phyloP scores from a whole-genome alignment of 2,888 invertebrate species.

The Galerucella nymphaeae region DNA sequence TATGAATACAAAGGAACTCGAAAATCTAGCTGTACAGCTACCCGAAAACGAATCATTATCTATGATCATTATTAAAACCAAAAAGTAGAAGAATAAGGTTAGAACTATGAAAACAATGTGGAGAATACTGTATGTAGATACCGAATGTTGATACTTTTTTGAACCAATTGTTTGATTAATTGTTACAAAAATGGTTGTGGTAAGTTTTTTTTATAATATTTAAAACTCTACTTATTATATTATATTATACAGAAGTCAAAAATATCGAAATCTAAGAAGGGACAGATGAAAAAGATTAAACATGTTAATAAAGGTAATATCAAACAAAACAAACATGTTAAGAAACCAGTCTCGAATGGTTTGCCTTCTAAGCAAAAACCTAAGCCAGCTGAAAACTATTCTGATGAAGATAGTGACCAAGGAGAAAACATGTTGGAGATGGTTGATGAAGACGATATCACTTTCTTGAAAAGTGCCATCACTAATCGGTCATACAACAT shows the following conservation, averaged over 20 bases:
- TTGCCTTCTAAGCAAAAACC: slow-evolving; percentile 31
- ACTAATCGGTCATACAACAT: slow-evolving; percentile 65
- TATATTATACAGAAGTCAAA: slow-evolving; percentile 54
- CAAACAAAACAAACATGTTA: slow-evolving; percentile 52
- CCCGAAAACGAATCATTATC: neutral
- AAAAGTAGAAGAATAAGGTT: neutral
- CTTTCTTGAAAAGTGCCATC: slow-evolving; percentile 66
- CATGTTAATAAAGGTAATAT: slow-evolving; percentile 62
- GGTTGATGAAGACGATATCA: slow-evolving; percentile 69
- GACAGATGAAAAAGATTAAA: slow-evolving; percentile 62
- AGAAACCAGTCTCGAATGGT: slow-evolving; percentile 30
- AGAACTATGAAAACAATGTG: neutral
- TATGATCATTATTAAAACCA: neutral
- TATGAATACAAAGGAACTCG: too few species aligned
- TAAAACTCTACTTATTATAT: neutral
- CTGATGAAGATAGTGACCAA: slow-evolving; percentile 65
- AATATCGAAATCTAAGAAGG: slow-evolving; percentile 62
- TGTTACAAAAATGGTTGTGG: slow-evolving; percentile 12
- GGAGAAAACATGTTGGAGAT: slow-evolving; percentile 69
- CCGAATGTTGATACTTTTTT: neutral
- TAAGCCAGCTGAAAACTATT: slow-evolving; percentile 53
- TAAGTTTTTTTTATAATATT: slow-evolving; percentile 6
- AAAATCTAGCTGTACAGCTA: too few species aligned
- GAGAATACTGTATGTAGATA: neutral
- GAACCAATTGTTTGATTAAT: neutral